phyloP scores from a whole-genome alignment of 2,113 vertebrate genomes.

The Calyptommatus sinebrachiatus region DNA sequence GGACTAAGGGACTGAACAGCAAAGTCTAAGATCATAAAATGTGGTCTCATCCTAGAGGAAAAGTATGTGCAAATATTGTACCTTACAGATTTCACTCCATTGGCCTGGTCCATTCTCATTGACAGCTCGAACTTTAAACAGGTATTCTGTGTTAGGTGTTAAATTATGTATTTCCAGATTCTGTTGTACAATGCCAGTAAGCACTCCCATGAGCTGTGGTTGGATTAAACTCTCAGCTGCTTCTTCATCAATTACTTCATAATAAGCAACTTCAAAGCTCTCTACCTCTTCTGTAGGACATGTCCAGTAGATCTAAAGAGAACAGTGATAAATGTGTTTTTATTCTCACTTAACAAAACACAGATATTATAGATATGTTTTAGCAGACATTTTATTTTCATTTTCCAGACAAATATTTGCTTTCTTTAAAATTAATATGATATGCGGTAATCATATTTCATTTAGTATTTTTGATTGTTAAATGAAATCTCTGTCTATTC shows the following conservation, averaged over 20 bases:
- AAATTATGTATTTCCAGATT: conserved; percentile 63
- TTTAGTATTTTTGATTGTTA: background rate
- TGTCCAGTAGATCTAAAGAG: conserved; percentile 65
- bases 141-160: conserved; percentile 62
- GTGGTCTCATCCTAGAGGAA: background rate
- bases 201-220: conserved; percentile 58
- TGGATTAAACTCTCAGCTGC: conserved; percentile 45
- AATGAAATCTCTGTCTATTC: background rate
- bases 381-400: too few relatives aligned
- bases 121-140: conserved; percentile 67
- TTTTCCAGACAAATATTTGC: too few relatives aligned
- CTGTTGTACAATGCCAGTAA: conserved; percentile 63
- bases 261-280: conserved; percentile 68
- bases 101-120: conserved; percentile 54
- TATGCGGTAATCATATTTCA: background rate
- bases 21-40: background rate
- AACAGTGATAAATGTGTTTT: background rate
- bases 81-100: conserved; percentile 69
- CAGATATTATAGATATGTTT: too few relatives aligned
- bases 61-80: conserved; percentile 32
- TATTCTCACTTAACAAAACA: background rate
- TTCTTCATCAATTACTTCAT: conserved; percentile 48
- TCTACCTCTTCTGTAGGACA: conserved; percentile 62
- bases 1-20: too few relatives aligned
- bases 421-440: background rate